Conservation (phyloP, 2,888 invertebrate species). For the Sisyra terminalis region DNA sequence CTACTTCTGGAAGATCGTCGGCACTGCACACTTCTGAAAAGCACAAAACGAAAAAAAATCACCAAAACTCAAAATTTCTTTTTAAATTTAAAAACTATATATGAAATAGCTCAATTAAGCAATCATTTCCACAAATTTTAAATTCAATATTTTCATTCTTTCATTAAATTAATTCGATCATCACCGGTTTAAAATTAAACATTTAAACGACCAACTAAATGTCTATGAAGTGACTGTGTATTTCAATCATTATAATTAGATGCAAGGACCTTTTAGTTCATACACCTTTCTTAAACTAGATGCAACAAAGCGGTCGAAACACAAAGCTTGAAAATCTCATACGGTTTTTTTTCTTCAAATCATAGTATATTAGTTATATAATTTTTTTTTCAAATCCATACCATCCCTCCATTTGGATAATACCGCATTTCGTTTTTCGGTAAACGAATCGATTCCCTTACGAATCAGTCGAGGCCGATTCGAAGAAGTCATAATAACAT, state of each 20-base stretch:
- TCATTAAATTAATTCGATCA: too few relatives aligned
- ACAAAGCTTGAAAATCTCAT: not conserved
- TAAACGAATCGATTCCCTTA: constrained; percentile 26
- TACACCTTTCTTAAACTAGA: not conserved
- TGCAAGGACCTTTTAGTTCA: not conserved
- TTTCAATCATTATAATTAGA: not conserved
- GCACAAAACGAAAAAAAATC: constrained; percentile 11
- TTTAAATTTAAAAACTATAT: too few relatives aligned
- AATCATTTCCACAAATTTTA: too few relatives aligned
- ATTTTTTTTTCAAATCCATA: constrained; percentile 23
- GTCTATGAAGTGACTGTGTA: too few relatives aligned
- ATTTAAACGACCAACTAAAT: too few relatives aligned
- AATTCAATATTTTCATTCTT: too few relatives aligned
- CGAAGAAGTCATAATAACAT: constrained; percentile 11
- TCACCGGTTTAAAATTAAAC: too few relatives aligned
- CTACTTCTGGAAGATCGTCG: constrained; percentile 86
- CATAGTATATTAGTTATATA: too few relatives aligned
- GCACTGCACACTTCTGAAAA: constrained; percentile 81
- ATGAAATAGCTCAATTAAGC: too few relatives aligned
- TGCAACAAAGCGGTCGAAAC: not conserved
- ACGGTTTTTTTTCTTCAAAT: too few relatives aligned
- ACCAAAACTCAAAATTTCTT: too few relatives aligned
- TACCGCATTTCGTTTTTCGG: constrained; percentile 29
- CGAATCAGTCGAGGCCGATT: constrained; percentile 22
- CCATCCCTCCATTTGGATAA: constrained; percentile 35